Conservation (phyloP, 2,113 vertebrate species). For the Pseudolaguvia tuberculata region DNA sequence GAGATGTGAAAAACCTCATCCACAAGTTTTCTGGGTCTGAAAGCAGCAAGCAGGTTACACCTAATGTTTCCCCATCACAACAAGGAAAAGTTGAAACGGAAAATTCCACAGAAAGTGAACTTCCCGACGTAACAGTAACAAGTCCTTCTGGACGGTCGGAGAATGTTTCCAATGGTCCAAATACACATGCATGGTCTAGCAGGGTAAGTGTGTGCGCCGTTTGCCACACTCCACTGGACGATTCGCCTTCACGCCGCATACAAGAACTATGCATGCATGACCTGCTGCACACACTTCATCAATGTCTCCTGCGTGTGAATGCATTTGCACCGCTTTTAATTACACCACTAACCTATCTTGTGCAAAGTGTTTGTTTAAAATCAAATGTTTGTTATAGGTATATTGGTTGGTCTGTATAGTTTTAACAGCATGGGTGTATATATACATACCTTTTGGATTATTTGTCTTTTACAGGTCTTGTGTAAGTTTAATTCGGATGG, state of each 20-base stretch:
- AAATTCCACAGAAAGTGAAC: not conserved
- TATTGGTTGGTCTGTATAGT: not conserved
- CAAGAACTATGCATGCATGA: constrained; percentile 7
- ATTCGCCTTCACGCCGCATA: constrained; percentile 5
- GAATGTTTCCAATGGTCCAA: not conserved
- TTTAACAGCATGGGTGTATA: constrained; percentile 21
- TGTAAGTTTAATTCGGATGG: not conserved
- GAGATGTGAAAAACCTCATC: constrained; percentile 67
- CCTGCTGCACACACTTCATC: not conserved
- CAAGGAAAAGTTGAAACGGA: not conserved
- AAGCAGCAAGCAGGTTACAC: not conserved
- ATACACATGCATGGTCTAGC: not conserved
- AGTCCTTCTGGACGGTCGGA: not conserved
- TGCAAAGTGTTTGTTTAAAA: not conserved
- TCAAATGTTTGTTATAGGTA: not conserved
- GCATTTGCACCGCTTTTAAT: not conserved
- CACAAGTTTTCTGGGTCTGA: constrained; percentile 56
- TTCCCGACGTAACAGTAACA: constrained; percentile 13
- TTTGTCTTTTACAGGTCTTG: not conserved
- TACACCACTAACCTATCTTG: constrained; percentile 13
- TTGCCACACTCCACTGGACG: not conserved
- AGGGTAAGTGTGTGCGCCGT: constrained; percentile 20
- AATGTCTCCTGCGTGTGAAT: not conserved
- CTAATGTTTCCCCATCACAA: not conserved
- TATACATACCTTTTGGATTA: not conserved